These are phyloP conservation scores for Rhinichthys osculus DNA, from an alignment of 2,797 vertebrate species.

Conservation along the genomic window DNA sequence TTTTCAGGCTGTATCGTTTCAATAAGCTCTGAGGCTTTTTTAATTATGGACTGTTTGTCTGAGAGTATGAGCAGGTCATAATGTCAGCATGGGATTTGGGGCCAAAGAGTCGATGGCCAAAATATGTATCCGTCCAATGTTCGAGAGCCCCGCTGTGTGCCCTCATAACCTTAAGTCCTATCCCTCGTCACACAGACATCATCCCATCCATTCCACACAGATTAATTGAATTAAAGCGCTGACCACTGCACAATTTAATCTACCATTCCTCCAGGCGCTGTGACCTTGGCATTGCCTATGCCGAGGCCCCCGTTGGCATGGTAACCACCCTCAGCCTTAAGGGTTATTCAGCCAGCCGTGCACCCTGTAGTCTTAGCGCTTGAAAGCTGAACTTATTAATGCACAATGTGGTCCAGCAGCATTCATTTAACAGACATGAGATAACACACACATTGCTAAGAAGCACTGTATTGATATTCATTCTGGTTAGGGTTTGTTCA, in stretches of 20 bases:
- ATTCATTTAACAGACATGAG: not conserved
- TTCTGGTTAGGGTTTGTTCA: not conserved
- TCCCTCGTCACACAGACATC: constrained; percentile 30
- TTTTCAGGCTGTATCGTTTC: constrained; percentile 3
- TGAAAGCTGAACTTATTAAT: constrained; percentile 13
- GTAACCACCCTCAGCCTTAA: constrained; percentile 48
- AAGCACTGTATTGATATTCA: not conserved
- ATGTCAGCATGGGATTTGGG: constrained; percentile 39
- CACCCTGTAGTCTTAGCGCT: not conserved
- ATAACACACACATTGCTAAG: not conserved
- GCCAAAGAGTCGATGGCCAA: constrained; percentile 29
- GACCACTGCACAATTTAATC: constrained; percentile 62
- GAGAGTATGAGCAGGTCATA: constrained; percentile 10
- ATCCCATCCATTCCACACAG: constrained; percentile 46
- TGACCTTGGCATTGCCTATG: constrained; percentile 59
- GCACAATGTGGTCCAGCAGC: not conserved
- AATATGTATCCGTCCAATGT: constrained; percentile 35
- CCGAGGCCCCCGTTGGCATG: constrained; percentile 56
- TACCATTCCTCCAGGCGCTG: constrained; percentile 44
- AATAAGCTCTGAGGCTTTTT: not conserved
- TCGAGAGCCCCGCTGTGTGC: constrained; percentile 31
- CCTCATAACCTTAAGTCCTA: constrained; percentile 41
- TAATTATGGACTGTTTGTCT: not conserved
- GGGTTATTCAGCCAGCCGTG: constrained; percentile 37
- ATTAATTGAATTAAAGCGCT: constrained; percentile 62